Evolutionary conservation across 2,888 invertebrate genomes (phyloP), one percentile per base, ranked within the genome.

Genomic region (Allygus modestus): DNA sequence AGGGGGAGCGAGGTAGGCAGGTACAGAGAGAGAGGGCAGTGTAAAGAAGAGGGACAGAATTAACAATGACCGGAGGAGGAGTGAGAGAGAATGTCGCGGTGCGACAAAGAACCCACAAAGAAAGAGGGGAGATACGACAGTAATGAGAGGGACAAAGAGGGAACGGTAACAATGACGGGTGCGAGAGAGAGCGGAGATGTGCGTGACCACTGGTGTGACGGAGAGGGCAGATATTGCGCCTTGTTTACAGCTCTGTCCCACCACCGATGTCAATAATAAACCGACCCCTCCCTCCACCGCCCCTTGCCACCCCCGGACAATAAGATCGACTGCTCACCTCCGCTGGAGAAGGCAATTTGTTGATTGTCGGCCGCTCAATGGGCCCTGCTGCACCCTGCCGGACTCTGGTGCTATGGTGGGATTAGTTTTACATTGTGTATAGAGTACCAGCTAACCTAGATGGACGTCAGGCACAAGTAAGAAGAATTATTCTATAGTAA

Each of bases 21-120:
- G 23, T 17, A 86, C 85, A 85, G 85, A 83, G 84, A 84, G 83
- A 84, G 84, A 73, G 83, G 83, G 81, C 58, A 69, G 81, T 37
- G 81, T 65, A 54, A 54, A 84, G 51, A 84, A 86, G 84, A 84
- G 79, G 46, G 23, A 31, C 17, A 51, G 46, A 31, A 28, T 54
- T 41, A 65, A 65, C 82, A 71, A 82, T 82, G 69, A 43, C 65
- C 43, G 43, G 23, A 15, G 51, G 46, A 77, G 41, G 71, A 77
- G 82, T 37, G 84, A 73, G 83, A 83, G 85, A 73, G 85, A 83
- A 82, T 81, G 75, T 81, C 51, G 73, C 83, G 73, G 84, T 75
- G 83, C 83, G 71, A 65, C 65, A 65, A 65, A 58, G 43, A 73
- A 75, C 11, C 58, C 23, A 54, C 54, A 31, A 58, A 33, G 69